phyloP scores from a whole-genome alignment of 2,888 invertebrate species.

The Pristionchus arcanus region DNA sequence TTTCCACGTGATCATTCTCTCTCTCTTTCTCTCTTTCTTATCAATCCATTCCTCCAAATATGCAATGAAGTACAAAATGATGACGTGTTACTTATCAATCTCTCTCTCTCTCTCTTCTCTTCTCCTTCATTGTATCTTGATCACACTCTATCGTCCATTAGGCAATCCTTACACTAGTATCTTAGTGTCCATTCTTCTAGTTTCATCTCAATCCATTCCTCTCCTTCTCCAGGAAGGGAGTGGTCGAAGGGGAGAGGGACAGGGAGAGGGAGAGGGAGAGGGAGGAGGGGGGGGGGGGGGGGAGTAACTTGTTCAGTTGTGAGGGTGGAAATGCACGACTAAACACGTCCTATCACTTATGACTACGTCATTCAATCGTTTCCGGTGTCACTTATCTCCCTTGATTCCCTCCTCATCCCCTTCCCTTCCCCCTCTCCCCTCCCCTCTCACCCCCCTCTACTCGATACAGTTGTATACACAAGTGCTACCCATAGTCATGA shows the following conservation, averaged over 20 bases:
- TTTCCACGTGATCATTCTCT: neutral
- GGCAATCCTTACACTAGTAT: neutral
- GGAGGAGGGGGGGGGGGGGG: neutral
- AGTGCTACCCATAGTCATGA: neutral
- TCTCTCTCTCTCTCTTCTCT: neutral
- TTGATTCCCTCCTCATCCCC: neutral
- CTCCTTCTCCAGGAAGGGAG: neutral
- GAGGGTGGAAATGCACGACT: conserved; percentile 21
- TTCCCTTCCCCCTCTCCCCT: neutral
- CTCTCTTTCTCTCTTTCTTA: no score
- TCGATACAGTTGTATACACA: conserved; percentile 46
- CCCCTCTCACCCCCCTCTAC: conserved; percentile 4
- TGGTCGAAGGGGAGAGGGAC: neutral
- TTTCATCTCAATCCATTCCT: neutral
- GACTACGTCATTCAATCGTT: neutral
- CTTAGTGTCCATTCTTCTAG: neutral
- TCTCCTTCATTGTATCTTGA: neutral
- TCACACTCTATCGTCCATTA: neutral
- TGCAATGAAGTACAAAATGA: neutral
- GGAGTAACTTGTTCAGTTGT: neutral
- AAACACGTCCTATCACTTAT: conserved; percentile 25
- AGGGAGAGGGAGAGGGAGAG: neutral
- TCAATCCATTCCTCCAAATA: no score
- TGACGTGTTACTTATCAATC: neutral
- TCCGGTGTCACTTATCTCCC: conserved; percentile 46